Conservation (phyloP, 2,797 vertebrate species). For the Fringilla coelebs region DNA sequence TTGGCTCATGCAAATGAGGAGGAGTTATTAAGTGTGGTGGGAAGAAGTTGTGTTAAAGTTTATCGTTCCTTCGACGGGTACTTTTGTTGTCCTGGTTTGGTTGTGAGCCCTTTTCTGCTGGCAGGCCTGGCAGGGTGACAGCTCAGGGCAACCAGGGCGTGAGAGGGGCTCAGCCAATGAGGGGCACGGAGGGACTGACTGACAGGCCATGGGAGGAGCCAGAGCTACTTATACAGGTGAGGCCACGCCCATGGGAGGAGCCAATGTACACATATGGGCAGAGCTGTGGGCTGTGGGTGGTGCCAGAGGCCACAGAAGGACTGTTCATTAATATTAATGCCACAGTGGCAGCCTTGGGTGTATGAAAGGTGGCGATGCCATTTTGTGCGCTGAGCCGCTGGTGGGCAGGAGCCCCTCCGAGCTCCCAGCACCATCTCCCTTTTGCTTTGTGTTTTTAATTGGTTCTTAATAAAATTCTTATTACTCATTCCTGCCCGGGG, state of each 20-base stretch:
- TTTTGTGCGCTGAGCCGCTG: background rate
- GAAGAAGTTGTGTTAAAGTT: background rate
- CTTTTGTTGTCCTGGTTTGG: background rate
- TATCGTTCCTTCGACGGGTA: background rate
- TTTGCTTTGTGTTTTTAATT: background rate
- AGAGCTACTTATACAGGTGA: too few relatives aligned
- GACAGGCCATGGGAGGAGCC: background rate
- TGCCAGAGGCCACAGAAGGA: too few relatives aligned
- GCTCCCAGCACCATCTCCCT: fast-evolving
- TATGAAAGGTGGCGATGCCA: background rate
- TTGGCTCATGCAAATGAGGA: background rate
- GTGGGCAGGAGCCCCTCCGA: fast-evolving
- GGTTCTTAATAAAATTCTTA: too few relatives aligned
- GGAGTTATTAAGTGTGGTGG: background rate
- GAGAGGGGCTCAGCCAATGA: background rate
- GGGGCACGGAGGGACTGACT: background rate
- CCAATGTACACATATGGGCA: background rate
- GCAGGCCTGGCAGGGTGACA: background rate
- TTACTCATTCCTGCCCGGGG: background rate
- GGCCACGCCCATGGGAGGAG: background rate
- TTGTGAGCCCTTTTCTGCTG: background rate
- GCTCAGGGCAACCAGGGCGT: fast-evolving
- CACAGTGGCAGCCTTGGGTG: too few relatives aligned
- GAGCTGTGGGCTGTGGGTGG: fast-evolving
- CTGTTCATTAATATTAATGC: background rate